These are phyloP conservation scores for Tiphia femorata DNA, from an alignment of 2,888 invertebrate genomes.

Conservation along the genomic window DNA sequence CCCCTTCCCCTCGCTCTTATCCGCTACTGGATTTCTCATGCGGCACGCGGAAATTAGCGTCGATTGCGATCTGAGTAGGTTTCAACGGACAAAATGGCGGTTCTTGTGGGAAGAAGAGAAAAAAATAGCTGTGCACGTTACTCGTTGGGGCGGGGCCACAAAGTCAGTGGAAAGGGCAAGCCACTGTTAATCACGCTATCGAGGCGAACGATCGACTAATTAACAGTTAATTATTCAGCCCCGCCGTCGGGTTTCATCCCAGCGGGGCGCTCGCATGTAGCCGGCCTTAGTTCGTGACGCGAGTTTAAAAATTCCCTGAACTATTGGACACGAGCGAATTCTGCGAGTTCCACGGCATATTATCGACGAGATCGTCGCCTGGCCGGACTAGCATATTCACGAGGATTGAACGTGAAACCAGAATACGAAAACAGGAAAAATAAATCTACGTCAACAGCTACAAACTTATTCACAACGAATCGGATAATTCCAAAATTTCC, in stretches of 20 bases:
- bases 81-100: slow-evolving; percentile 50
- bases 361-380: too few species aligned
- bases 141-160: slow-evolving; percentile 36
- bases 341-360: too few species aligned
- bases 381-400: too few species aligned
- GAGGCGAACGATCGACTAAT: slow-evolving; percentile 41
- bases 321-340: too few species aligned
- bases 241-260: slow-evolving; percentile 8
- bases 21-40: slow-evolving; percentile 27
- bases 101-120: slow-evolving; percentile 27
- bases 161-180: slow-evolving; percentile 31
- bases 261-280: background rate
- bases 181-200: slow-evolving; percentile 44
- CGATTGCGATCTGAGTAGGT: slow-evolving; percentile 45
- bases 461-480: too few species aligned
- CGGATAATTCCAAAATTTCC: too few species aligned
- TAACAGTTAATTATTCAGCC: slow-evolving; percentile 42
- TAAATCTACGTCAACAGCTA: too few species aligned
- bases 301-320: too few species aligned
- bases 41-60: slow-evolving; percentile 36
- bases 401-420: too few species aligned
- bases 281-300: background rate
- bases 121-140: too few species aligned
- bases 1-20: too few species aligned
- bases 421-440: too few species aligned